A percentile compares a stretch with the other conserved stretches of the same genome.
These are phyloP conservation scores for Lydus trimaculatus DNA, from an alignment of 2,888 invertebrate genomes.

Conservation along the genomic window DNA sequence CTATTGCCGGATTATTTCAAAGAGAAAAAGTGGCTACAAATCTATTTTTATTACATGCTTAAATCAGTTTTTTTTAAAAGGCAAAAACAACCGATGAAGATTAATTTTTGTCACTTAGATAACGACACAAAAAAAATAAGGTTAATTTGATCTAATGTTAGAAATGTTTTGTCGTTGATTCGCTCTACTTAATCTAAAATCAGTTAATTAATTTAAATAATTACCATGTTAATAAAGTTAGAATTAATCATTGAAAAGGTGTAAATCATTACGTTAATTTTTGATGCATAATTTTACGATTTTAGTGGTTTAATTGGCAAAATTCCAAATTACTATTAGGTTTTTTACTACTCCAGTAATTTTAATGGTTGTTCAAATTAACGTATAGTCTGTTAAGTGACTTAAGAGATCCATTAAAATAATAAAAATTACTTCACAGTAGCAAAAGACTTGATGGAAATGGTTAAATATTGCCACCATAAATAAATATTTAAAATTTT, in stretches of 20 bases:
- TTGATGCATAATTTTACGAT: neutral
- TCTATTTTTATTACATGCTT: neutral
- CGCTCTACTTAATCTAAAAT: constrained; percentile 1
- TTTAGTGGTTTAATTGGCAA: neutral
- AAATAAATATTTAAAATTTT: too few species aligned
- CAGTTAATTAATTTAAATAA: neutral
- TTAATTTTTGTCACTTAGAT: neutral
- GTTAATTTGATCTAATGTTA: neutral
- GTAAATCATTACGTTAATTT: neutral
- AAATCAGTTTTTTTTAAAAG: neutral
- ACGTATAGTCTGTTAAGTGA: too few species aligned
- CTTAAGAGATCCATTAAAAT: too few species aligned
- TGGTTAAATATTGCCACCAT: too few species aligned
- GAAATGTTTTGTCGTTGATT: neutral
- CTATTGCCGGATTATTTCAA: neutral
- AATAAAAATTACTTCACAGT: too few species aligned
- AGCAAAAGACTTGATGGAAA: too few species aligned
- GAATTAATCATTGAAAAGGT: neutral
- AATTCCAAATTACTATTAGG: too few species aligned
- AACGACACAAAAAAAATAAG: neutral
- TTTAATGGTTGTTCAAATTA: too few species aligned
- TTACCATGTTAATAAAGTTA: neutral
- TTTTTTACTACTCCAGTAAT: too few species aligned
- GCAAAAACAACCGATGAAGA: neutral
- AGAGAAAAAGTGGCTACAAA: neutral